These are phyloP conservation scores for Hydroisotoma schaefferi DNA, from an alignment of 2,888 invertebrate genomes.

Conservation along the genomic window DNA sequence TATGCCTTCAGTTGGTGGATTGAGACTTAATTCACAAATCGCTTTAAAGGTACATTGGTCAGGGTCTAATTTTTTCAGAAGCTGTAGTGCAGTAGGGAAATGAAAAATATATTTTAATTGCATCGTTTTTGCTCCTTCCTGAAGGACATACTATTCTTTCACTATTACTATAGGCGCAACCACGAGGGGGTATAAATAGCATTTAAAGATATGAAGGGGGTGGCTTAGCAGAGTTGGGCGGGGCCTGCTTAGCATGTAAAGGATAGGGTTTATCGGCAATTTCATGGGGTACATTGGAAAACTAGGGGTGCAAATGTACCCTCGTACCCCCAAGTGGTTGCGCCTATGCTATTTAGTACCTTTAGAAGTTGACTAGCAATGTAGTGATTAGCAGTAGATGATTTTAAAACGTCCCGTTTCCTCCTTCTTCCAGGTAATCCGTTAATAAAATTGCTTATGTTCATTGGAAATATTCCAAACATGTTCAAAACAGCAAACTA, in stretches of 20 bases:
- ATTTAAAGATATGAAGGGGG: no score
- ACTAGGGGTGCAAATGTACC: no score
- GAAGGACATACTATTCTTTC: no score
- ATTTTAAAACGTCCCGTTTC: not conserved
- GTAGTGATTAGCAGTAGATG: not conserved
- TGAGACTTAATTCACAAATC: not conserved
- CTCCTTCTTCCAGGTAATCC: conserved; percentile 4
- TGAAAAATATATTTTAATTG: not conserved
- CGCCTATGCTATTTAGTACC: no score
- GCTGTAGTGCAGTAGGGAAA: not conserved
- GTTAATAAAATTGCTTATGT: not conserved
- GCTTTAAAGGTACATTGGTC: conserved; percentile 6
- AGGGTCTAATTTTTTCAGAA: not conserved
- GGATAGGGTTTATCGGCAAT: no score
- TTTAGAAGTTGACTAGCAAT: not conserved
- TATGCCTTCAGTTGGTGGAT: not conserved
- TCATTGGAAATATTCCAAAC: not conserved
- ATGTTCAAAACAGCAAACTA: not conserved
- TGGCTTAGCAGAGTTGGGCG: no score
- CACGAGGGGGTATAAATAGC: no score
- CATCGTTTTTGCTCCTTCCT: not conserved
- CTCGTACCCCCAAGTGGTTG: no score
- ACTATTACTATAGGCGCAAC: no score
- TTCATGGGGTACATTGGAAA: no score
- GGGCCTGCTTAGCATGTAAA: no score